Evolutionary conservation across 2,888 invertebrate genomes (phyloP), one percentile per base, ranked within the genome.

Genomic region (Tetropium fuscum): DNA sequence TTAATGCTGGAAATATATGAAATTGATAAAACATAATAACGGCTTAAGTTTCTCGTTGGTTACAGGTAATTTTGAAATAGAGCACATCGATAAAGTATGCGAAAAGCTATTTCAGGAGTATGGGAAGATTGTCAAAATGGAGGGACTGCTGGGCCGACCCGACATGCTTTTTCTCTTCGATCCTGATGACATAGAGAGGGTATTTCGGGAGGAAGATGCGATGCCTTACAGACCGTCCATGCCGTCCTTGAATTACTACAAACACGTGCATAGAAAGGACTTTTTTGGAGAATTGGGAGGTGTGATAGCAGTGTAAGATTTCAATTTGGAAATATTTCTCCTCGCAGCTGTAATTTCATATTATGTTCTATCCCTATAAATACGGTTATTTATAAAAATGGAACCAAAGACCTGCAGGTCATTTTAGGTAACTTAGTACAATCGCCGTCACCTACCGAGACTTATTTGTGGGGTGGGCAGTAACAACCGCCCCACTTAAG

Each of bases 241-340:
- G 93, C 94, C 94, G 0, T 93, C 93, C 75, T 84, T 94, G 63
- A 93, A 93, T 45, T 89, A 91, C 77, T 94, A 94, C 81, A 94
- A 94, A 80, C 89, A 92, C 58, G 88, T 90, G 62, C 90, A 93
- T 44, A 84, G 93, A 53, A 91, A 90, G 80, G 90, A 92, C 67
- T 94, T 93, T 81, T 94, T 94, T 70, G 94, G 93, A 5, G 88
- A 90, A 18, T 81, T 92, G 36, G 91, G 91, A 2, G 94, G 94
- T 27, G 93, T 94, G 40, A 93, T 94, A 65, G 93, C 93, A 75
- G 93, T 94, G 93, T 93, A 84, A 87, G 92, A n/a, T n/a, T n/a
- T n/a, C n/a, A n/a, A n/a, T n/a, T n/a, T n/a, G n/a, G n/a, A n/a
- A n/a, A n/a, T n/a, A n/a, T n/a, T n/a, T n/a, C n/a, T n/a, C n/a